phyloP scores from a whole-genome alignment of 2,888 invertebrate species.

The Sphinx pinastri region DNA sequence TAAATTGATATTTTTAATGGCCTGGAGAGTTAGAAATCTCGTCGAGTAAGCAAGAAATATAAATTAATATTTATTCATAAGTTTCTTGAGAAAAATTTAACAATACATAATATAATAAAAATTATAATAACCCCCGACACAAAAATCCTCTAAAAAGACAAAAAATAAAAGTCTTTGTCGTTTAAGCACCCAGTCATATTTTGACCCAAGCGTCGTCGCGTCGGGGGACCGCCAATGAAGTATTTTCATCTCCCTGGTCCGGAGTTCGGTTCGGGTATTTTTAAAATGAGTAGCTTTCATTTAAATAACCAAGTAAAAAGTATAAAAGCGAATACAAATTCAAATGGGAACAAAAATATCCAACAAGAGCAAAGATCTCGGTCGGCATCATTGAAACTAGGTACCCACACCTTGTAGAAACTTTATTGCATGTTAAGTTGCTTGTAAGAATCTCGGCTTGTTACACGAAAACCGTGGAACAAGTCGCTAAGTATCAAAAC shows the following conservation, averaged over 20 bases:
- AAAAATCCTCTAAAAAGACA: too few species aligned
- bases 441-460: conserved; percentile 42
- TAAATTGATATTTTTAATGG: conserved; percentile 16
- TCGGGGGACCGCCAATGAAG: too few species aligned
- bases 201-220: too few species aligned
- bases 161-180: too few species aligned
- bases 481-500: conserved; percentile 52
- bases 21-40: not conserved
- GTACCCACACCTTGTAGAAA: conserved; percentile 36
- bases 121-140: too few species aligned
- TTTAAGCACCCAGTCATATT: too few species aligned
- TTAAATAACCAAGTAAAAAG: not conserved
- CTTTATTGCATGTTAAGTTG: conserved; percentile 41
- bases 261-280: too few species aligned
- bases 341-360: not conserved
- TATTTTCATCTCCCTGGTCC: too few species aligned
- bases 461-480: conserved; percentile 43
- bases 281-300: not conserved
- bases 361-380: conserved; percentile 16
- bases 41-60: not conserved
- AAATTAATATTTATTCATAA: too few species aligned
- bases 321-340: not conserved
- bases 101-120: too few species aligned
- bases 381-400: conserved; percentile 20
- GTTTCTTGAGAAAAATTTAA: too few species aligned